Percentiles rank a stretch among this genome's conserved stretches.
Conservation (phyloP, 2,113 vertebrate species). For the Eublepharis macularius region DNA sequence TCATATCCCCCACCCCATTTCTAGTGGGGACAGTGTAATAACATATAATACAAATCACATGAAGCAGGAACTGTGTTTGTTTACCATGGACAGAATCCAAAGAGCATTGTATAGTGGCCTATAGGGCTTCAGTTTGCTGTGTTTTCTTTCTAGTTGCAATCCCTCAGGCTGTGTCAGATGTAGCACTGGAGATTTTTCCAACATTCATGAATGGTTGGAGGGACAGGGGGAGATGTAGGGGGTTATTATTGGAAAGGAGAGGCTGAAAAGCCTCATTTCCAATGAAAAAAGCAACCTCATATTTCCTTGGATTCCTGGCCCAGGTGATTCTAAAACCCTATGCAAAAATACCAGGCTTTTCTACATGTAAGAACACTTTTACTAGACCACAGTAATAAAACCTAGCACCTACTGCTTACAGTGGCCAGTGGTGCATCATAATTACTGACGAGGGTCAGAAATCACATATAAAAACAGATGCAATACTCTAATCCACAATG, state of each 20-base stretch:
- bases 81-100: neutral
- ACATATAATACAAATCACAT: neutral
- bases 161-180: neutral
- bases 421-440: neutral
- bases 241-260: neutral
- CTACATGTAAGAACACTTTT: neutral
- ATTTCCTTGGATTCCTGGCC: neutral
- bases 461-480: too few species aligned
- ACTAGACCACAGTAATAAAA: neutral
- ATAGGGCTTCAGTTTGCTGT: neutral
- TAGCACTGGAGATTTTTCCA: neutral
- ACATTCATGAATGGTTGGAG: neutral
- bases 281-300: neutral
- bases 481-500: too few species aligned
- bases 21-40: neutral
- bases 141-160: neutral
- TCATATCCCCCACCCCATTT: neutral
- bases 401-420: neutral
- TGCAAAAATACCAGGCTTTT: neutral
- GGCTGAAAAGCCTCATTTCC: neutral
- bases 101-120: neutral
- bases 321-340: neutral
- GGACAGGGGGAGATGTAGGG: neutral
- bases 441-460: neutral
- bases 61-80: constrained; percentile 19